Conservation (phyloP, 2,797 vertebrate species). For the Myotis findleyi region DNA sequence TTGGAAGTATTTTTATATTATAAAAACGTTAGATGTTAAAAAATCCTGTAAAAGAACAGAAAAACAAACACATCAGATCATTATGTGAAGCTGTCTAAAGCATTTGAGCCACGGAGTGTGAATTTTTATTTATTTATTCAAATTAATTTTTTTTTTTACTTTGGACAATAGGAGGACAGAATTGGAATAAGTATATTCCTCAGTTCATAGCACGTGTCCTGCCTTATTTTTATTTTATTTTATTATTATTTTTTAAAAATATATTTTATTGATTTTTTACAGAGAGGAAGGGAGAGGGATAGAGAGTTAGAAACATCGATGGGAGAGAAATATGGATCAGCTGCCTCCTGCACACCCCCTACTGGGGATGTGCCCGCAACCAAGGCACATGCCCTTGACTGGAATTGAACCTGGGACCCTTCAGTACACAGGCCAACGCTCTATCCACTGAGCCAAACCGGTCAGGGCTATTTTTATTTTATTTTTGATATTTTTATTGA, state of each 20-base stretch:
- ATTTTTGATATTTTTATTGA: not conserved
- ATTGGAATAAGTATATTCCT: not conserved
- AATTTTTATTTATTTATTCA: constrained; percentile 1
- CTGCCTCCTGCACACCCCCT: too few species aligned
- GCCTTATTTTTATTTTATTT: not conserved
- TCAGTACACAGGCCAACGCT: too few species aligned
- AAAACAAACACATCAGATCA: not conserved
- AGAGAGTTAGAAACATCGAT: too few species aligned
- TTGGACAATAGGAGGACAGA: not conserved
- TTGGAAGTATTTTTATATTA: constrained; percentile 4
- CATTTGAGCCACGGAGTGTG: not conserved
- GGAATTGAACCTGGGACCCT: too few species aligned
- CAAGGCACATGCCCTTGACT: too few species aligned
- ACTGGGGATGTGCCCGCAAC: too few species aligned
- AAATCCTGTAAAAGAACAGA: not conserved
- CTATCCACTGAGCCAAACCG: too few species aligned
- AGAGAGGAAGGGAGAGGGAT: too few species aligned
- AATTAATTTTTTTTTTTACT: not conserved
- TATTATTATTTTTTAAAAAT: too few species aligned
- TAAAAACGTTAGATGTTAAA: not conserved
- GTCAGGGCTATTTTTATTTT: not conserved
- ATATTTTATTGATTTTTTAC: too few species aligned
- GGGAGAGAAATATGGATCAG: too few species aligned
- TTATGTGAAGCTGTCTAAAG: not conserved
- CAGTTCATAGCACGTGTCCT: not conserved